Evolutionary conservation across 2,113 vertebrate species (phyloP).

Genomic region (Nyctereutes procyonoides): DNA sequence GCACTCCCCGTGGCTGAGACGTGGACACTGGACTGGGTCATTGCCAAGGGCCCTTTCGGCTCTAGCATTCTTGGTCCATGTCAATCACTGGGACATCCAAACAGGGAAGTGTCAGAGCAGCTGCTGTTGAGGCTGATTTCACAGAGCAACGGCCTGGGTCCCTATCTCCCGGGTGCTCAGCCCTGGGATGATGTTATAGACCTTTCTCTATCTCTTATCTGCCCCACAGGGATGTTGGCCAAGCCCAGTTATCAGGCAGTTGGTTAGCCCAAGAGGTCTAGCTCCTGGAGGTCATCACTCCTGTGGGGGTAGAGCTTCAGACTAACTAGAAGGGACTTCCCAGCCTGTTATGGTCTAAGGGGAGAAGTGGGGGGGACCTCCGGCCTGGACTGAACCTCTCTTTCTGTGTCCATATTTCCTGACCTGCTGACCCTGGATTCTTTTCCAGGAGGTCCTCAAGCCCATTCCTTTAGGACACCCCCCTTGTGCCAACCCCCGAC

Average conservation of each 20-base stretch:
- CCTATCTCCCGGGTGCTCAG: neutral
- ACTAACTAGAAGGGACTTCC: neutral
- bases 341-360: neutral
- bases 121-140: neutral
- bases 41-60: neutral
- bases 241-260: neutral
- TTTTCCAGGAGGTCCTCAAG: neutral
- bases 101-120: neutral
- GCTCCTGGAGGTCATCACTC: neutral
- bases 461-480: neutral
- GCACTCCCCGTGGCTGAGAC: neutral
- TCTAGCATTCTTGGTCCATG: neutral
- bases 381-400: neutral
- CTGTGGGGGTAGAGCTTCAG: neutral
- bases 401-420: neutral
- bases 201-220: conserved; percentile 54
- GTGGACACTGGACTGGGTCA: neutral
- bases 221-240: neutral
- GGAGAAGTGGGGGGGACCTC: neutral
- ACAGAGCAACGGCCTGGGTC: neutral
- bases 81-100: neutral
- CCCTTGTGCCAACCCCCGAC: neutral
- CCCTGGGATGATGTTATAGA: neutral
- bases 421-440: neutral
- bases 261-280: neutral